Base-by-base conservation (phyloP, 2,888 invertebrate genomes). In the Drosophila prostipennis region DNA sequence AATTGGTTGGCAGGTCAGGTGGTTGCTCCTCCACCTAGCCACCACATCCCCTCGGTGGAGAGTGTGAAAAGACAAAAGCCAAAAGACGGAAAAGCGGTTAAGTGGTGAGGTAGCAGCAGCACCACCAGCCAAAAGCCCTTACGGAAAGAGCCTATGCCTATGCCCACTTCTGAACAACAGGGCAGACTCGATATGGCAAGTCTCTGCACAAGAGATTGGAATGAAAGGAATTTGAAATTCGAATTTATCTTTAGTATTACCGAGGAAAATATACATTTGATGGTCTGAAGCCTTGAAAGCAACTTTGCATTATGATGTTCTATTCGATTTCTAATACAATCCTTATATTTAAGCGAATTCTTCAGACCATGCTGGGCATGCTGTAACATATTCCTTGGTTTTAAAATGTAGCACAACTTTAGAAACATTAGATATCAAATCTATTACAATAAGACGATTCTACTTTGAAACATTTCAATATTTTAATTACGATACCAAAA, bases 11-110 rank as follows among this genome's bases (percentile, higher is more conserved):
- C 58, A 54, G 43, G 65, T 49, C 59, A 70, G 71, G 63, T 71
- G 72, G 64, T 45, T 61, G 54, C 36, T 46, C 32, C 32, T 40
- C 26, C 34, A 40, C 49, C 19, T 1, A 16, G 3, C 14, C 6
- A 6, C 58, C 10, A 3, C n/a, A 6, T 7, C 23, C 14, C 40
- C 40, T 34, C 45, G 23, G 29, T 39, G 61, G 37, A 64, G 76
- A 78, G 86, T 84, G 84, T 77, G 77, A 83, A 83, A 80, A 72
- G 43, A 86, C 78, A 89, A 89, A 82, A 72, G 43, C 83, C 78
- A 89, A 87, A 79, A 85, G 81, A 72, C 86, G 87, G 87, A 89
- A 65, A 89, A 80, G 87, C 89, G 90, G 89, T 89, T 90, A 90
- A 89, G 89, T 90, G 87, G 79, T 78, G 58, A 76, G 69, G 72